Conservation (phyloP, 2,888 invertebrate species). For the Yponomeuta malinellus region DNA sequence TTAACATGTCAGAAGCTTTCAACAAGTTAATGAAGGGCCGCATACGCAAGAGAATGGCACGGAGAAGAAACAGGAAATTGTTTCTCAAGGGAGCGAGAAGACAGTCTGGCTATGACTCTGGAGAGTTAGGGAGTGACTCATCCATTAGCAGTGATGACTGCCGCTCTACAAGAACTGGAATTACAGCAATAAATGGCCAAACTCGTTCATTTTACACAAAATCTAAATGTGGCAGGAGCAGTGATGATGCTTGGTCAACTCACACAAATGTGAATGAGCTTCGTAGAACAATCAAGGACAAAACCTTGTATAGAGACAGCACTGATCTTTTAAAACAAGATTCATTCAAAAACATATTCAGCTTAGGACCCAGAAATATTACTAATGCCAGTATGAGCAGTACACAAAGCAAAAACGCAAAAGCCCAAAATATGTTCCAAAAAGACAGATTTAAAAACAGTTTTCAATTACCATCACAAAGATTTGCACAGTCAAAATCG, state of each 20-base stretch:
- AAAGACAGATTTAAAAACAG: conserved; percentile 48
- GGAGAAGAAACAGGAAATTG: conserved; percentile 38
- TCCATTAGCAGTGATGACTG: conserved; percentile 55
- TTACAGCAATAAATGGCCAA: conserved; percentile 14
- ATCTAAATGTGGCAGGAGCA: conserved; percentile 30
- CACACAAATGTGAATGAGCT: conserved; percentile 28
- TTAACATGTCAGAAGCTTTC: conserved; percentile 42
- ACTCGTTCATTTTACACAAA: conserved; percentile 28
- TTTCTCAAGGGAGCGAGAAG: conserved; percentile 36
- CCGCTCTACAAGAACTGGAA: conserved; percentile 36
- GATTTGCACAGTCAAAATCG: conserved; percentile 42
- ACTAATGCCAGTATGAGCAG: background rate
- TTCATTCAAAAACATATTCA: conserved; percentile 33
- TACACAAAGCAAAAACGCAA: conserved; percentile 21
- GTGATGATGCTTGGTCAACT: conserved; percentile 24
- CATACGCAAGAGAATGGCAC: conserved; percentile 39
- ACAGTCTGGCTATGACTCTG: conserved; percentile 48
- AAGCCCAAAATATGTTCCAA: conserved; percentile 25
- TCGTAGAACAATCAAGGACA: conserved; percentile 31
- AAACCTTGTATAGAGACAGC: conserved; percentile 34
- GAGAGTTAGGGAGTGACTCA: conserved; percentile 52
- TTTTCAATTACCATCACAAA: conserved; percentile 47
- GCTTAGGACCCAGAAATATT: conserved; percentile 18
- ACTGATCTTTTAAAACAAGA: conserved; percentile 36
- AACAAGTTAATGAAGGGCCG: conserved; percentile 37